Conservation (phyloP, 2,888 invertebrate genomes). For the Drosophila paucipuncta region DNA sequence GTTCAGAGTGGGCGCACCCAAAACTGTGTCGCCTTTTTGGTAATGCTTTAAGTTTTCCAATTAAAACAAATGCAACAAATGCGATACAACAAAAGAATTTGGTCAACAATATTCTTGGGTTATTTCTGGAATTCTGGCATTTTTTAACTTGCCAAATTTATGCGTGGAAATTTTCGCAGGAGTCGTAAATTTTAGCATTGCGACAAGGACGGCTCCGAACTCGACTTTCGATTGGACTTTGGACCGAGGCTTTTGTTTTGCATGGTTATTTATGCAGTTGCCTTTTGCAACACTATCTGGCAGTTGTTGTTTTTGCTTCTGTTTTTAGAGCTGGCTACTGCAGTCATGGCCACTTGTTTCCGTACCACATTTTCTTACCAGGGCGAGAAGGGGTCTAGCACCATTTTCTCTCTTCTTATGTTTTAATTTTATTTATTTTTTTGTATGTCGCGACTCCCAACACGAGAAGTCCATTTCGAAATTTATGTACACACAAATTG, state of each 20-base stretch:
- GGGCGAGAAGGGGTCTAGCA: background rate
- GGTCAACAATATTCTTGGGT: constrained; percentile 31
- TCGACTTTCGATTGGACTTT: constrained; percentile 65
- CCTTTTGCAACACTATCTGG: constrained; percentile 55
- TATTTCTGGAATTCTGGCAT: constrained; percentile 43
- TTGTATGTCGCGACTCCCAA: constrained; percentile 57
- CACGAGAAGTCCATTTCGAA: constrained; percentile 79
- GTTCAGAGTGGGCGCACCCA: constrained; percentile 3
- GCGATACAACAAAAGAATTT: constrained; percentile 47
- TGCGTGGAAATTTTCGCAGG: constrained; percentile 40
- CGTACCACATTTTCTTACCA: constrained; percentile 56
- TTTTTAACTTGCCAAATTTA: constrained; percentile 50
- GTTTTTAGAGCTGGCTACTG: constrained; percentile 22
- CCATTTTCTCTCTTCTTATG: constrained; percentile 39
- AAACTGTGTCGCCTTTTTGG: constrained; percentile 47
- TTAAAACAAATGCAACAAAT: constrained; percentile 55
- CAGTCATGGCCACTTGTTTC: constrained; percentile 61
- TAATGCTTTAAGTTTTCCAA: constrained; percentile 66
- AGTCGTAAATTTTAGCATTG: constrained; percentile 57
- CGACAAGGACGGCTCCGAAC: constrained; percentile 33
- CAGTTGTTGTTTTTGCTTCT: constrained; percentile 27
- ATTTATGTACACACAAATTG: constrained; percentile 80
- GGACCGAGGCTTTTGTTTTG: constrained; percentile 48
- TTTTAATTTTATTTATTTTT: background rate
- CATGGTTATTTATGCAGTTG: constrained; percentile 70